phyloP scores from a whole-genome alignment of 2,797 vertebrate species.

The Fratercula arctica region DNA sequence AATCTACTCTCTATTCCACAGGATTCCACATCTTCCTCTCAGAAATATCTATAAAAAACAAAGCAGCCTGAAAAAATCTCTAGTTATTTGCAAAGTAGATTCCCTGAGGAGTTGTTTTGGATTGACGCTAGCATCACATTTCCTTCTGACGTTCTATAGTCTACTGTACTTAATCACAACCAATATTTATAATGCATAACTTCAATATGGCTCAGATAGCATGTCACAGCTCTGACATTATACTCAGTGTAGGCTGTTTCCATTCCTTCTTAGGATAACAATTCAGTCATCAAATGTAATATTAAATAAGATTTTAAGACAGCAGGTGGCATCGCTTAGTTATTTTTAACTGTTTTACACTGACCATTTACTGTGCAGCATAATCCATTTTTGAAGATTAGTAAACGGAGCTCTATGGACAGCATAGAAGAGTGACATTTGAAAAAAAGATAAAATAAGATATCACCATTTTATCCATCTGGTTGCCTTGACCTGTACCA shows the following conservation, averaged over 20 bases:
- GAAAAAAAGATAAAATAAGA: not conserved
- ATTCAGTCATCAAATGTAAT: not conserved
- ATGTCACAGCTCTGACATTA: not conserved
- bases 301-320: slow-evolving; percentile 46
- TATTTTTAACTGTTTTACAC: slow-evolving; percentile 19
- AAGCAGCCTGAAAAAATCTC: not conserved
- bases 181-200: not conserved
- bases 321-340: slow-evolving; percentile 67
- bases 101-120: not conserved
- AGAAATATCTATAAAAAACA: not conserved
- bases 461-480: not conserved
- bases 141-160: not conserved
- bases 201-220: not conserved
- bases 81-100: not conserved
- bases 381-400: not conserved
- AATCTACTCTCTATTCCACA: not conserved
- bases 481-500: not conserved
- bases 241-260: not conserved
- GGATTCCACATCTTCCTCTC: not conserved
- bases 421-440: not conserved
- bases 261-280: not conserved
- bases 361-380: not conserved
- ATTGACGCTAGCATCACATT: not conserved
- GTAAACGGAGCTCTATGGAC: not conserved
- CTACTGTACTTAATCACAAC: not conserved